phyloP scores from a whole-genome alignment of 1,140 invertebrate species.

The Mamestra configurata region DNA sequence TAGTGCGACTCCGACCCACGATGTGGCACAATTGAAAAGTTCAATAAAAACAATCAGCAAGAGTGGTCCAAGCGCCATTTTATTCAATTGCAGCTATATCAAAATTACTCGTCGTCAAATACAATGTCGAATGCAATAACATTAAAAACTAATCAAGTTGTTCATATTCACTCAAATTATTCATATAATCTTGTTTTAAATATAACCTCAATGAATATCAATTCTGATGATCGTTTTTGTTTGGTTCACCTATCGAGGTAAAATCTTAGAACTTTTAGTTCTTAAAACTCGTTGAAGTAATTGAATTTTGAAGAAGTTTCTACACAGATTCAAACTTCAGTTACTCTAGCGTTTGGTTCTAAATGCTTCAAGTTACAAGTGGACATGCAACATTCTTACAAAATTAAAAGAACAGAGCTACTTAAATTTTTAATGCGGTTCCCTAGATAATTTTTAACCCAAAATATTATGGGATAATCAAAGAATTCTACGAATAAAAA shows the following conservation, averaged over 20 bases:
- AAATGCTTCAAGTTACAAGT: background rate
- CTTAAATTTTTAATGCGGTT: too few relatives aligned
- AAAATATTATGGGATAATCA: background rate
- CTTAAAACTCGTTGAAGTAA: background rate
- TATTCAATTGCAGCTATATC: slow-evolving; percentile 51
- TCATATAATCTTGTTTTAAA: background rate
- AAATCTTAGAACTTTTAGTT: slow-evolving; percentile 1
- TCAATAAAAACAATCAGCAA: slow-evolving; percentile 56
- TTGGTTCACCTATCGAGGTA: background rate
- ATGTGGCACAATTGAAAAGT: slow-evolving; percentile 46
- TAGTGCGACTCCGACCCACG: slow-evolving; percentile 12
- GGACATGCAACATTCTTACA: background rate
- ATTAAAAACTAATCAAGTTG: slow-evolving; percentile 14
- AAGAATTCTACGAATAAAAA: too few relatives aligned
- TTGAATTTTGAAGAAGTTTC: background rate
- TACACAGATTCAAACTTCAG: background rate
- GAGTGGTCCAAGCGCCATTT: slow-evolving; percentile 52
- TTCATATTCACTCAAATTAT: slow-evolving; percentile 6
- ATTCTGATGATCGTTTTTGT: background rate
- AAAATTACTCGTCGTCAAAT: slow-evolving; percentile 45
- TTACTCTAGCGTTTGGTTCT: background rate
- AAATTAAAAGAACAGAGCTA: too few relatives aligned
- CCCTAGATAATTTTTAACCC: too few relatives aligned
- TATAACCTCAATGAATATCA: background rate
- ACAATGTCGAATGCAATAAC: slow-evolving; percentile 29